Base-by-base conservation (phyloP, 2,888 invertebrate species). In the Dicycla oo region DNA sequence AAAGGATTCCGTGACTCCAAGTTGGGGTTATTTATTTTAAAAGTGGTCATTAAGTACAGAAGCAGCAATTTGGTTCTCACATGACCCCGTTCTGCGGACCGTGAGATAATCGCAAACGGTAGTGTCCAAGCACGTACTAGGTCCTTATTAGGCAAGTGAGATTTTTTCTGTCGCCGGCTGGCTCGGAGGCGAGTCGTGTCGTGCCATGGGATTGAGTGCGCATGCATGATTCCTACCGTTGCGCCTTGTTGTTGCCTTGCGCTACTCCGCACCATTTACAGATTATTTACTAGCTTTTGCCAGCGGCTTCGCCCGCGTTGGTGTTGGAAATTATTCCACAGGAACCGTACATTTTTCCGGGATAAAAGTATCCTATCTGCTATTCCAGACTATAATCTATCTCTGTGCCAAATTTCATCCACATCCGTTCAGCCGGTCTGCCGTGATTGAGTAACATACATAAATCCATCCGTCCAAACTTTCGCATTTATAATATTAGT, bases 21-120 rank as follows among this genome's bases (percentile, higher is more conserved):
- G 83, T 87, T 86, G 76, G 83, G 87, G 86, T 88, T 90, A 89
- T 91, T 89, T 90, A 89, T 90, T 89, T 91, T 88, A 90, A 91
- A 90, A 86, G 87, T 89, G 82, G 87, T 90, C 89, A 91, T 92
- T 91, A 91, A 83, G 88, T 88, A 86, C 91, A 91, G 91, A 90
- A 91, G 92, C 87, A 86, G 91, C 90, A 90, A 91, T 92, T 94
- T 89, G 87, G 91, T 93, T 94, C 93, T 90, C 94, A 92, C 92
- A 90, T 94, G 94, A 94, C 94, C 94, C 90, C 92, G 91, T 92
- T 93, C 88, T 84, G 85, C 85, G 86, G 91, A 93, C 94, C 95
- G 94, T 95, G 95, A 94, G 95, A 95, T 94, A 94, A 94, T 94
- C 94, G 94, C 94, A 86, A 90, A 90, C 93, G 91, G 94, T 92